Conservation (phyloP, 2,113 vertebrate genomes). For the Lagenorhynchus albirostris region DNA sequence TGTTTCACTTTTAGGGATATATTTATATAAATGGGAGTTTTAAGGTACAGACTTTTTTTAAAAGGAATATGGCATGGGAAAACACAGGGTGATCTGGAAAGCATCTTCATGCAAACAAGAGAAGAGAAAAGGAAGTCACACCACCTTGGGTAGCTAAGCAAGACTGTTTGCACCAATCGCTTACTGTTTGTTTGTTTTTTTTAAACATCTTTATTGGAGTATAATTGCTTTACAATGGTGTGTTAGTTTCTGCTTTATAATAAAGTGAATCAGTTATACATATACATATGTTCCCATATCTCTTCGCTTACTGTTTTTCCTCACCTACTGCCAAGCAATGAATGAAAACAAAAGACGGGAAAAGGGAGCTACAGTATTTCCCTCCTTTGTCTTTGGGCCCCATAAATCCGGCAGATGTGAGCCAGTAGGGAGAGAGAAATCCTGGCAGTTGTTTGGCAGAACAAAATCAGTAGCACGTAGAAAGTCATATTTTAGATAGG, state of each 20-base stretch:
- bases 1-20: not conserved
- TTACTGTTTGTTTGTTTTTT: not conserved
- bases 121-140: not conserved
- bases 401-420: not conserved
- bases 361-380: not conserved
- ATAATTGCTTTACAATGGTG: too few relatives aligned
- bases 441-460: not conserved
- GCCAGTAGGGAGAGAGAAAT: not conserved
- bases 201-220: too few relatives aligned
- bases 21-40: not conserved
- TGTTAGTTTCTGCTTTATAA: too few relatives aligned
- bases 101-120: not conserved
- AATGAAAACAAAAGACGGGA: not conserved
- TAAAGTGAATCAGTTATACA: too few relatives aligned
- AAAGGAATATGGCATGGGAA: not conserved
- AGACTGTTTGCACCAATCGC: not conserved
- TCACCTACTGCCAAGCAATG: conserved; percentile 13
- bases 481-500: not conserved
- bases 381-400: not conserved
- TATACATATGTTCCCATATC: too few relatives aligned
- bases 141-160: not conserved
- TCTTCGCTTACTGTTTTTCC: not conserved
- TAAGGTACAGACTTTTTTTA: not conserved
- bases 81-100: not conserved
- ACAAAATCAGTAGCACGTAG: conserved; percentile 28